Base-by-base conservation (phyloP, 2,797 vertebrate genomes). In the Galaxias olidus region DNA sequence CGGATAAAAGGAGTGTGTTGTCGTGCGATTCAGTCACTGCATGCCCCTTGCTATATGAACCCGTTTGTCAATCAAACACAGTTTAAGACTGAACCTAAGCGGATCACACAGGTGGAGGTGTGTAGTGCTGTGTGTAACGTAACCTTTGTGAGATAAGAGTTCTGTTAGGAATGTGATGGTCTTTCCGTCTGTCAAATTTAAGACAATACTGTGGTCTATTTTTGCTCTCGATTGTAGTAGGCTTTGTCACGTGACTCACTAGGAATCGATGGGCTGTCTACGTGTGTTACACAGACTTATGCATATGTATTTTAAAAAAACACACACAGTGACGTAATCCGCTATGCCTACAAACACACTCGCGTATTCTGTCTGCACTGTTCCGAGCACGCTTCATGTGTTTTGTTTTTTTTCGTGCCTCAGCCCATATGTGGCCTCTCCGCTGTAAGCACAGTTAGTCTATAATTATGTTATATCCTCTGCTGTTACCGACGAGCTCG, bases 311-410 rank as follows among this genome's bases (percentile, higher is more conserved):
- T 10, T 53, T 43, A 61, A 55, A 73, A 67, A 76, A 43, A 56
- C 46, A 70, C 70, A 71, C 54, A 7, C n/a, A 40, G 52, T 79
- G 74, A 76, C 66, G 65, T 71, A 71, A 71, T 71, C 52, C 43
- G 59, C 73, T 71, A 72, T 59, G 54, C 48, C 71, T 65, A 65
- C 49, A 42, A 30, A 57, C 18, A 41, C 17, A 52, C 4, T n/a
- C 2, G 64, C 65, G 44, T 65, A 61, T 71, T 63, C 55, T 4
- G 43, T 52, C 41, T 30, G 9, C 9, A 12, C 45, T 52, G 40
- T 9, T 6, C 51, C 60, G 18, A 73, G 46, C 8, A 30, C 59
- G 62, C 15, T 63, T 46, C 62, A 4, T 44, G 67, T 69, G 15
- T 15, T 62, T 14, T 60, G 54, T 44, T 65, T 72, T 8, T 48